Percentiles rank a stretch among this genome's conserved stretches.
Conservation (phyloP, 2,113 vertebrate genomes). For the Indri indri region DNA sequence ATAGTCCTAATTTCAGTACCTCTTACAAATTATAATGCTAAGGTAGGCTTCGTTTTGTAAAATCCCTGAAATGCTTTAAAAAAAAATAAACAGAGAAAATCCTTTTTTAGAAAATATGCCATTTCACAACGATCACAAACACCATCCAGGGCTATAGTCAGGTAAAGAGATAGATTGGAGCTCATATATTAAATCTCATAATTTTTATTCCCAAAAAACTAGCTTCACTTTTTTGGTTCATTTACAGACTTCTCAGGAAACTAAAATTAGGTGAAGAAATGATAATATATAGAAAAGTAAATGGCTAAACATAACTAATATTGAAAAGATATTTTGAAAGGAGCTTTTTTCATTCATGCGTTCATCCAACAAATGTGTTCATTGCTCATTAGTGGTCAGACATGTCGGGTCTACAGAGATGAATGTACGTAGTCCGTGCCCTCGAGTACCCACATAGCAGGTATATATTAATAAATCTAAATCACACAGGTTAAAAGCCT, state of each 20-base stretch:
- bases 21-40: not conserved
- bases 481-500: not conserved
- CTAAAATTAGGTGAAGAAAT: not conserved
- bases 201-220: not conserved
- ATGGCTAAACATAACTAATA: not conserved
- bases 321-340: not conserved
- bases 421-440: not conserved
- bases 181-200: not conserved
- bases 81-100: not conserved
- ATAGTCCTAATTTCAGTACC: not conserved
- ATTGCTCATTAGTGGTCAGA: not conserved
- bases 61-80: not conserved
- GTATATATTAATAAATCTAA: not conserved
- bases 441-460: not conserved
- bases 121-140: not conserved
- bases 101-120: not conserved
- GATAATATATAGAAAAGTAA: not conserved
- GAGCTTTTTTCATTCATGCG: not conserved
- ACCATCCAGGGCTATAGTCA: not conserved
- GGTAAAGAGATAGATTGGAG: not conserved
- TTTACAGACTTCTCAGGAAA: not conserved
- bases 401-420: not conserved
- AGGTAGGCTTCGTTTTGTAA: not conserved
- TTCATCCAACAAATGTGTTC: not conserved
- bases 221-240: not conserved